These are phyloP conservation scores for Meda fulgida DNA, from an alignment of 2,797 vertebrate species.

Conservation along the genomic window DNA sequence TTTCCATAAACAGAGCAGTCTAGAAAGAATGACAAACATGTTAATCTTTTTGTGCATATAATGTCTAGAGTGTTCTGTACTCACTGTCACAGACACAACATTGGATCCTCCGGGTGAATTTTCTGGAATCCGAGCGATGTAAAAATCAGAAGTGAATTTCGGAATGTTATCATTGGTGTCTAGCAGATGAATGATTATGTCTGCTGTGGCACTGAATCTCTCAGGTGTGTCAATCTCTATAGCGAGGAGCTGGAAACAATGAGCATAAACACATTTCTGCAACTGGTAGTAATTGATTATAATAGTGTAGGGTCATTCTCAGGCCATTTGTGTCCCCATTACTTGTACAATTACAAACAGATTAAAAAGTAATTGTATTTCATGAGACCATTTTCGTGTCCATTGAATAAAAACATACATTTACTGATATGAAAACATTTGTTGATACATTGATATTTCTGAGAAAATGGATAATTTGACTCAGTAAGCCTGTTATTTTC, in stretches of 20 bases:
- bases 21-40: constrained; percentile 60
- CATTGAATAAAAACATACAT: not conserved
- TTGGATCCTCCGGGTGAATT: constrained; percentile 93
- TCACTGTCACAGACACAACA: constrained; percentile 91
- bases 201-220: constrained; percentile 93
- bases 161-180: constrained; percentile 97
- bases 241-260: constrained; percentile 85
- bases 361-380: too few relatives aligned
- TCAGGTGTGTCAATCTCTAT: constrained; percentile 93
- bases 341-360: not conserved
- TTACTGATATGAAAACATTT: not conserved
- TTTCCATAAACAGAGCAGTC: constrained; percentile 66
- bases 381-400: not conserved
- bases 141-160: constrained; percentile 92
- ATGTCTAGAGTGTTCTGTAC: constrained; percentile 69
- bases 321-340: not conserved
- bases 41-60: constrained; percentile 14
- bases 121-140: constrained; percentile 92
- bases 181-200: constrained; percentile 88
- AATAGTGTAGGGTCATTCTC: not conserved
- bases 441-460: not conserved
- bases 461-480: not conserved
- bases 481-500: not conserved
- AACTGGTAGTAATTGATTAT: not conserved
- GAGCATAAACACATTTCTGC: not conserved